Evolutionary conservation across 2,797 vertebrate species (phyloP).

Genomic region (Sebastes goodei): DNA sequence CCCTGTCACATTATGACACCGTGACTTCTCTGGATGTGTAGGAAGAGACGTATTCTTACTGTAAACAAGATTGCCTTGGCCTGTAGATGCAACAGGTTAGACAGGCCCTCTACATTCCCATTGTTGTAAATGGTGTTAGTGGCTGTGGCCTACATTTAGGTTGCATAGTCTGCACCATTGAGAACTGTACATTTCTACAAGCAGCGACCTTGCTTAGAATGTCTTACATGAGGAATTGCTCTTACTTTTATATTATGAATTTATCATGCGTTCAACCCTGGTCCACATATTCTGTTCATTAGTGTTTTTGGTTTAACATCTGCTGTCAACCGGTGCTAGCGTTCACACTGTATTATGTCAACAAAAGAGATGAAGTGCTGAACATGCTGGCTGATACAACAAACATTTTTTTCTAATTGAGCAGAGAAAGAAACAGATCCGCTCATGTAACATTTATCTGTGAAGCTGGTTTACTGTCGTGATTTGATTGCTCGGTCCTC

Average conservation of each 20-base stretch:
- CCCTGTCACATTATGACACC: not conserved
- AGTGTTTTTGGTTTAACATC: not conserved
- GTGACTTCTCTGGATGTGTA: not conserved
- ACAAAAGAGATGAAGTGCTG: not conserved
- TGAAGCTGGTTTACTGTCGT: not conserved
- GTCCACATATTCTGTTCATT: not conserved
- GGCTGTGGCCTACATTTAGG: not conserved
- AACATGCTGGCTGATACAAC: not conserved
- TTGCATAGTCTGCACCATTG: not conserved
- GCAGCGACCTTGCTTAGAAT: not conserved
- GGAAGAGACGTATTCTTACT: not conserved
- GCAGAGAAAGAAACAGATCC: not conserved
- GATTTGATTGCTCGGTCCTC: not conserved
- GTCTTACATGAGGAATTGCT: not conserved
- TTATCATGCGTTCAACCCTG: not conserved
- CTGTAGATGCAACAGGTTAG: not conserved
- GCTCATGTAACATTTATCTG: not conserved
- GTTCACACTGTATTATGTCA: not conserved
- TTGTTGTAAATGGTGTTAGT: not conserved
- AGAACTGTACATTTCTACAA: not conserved
- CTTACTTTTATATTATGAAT: not conserved
- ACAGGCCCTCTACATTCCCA: too few relatives aligned
- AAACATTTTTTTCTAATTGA: not conserved
- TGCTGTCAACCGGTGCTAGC: not conserved
- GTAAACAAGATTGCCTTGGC: not conserved